A percentile compares a stretch with the other conserved stretches of the same genome.
Conservation (phyloP, 1,140 invertebrate species). For the Drosophila sp. region DNA sequence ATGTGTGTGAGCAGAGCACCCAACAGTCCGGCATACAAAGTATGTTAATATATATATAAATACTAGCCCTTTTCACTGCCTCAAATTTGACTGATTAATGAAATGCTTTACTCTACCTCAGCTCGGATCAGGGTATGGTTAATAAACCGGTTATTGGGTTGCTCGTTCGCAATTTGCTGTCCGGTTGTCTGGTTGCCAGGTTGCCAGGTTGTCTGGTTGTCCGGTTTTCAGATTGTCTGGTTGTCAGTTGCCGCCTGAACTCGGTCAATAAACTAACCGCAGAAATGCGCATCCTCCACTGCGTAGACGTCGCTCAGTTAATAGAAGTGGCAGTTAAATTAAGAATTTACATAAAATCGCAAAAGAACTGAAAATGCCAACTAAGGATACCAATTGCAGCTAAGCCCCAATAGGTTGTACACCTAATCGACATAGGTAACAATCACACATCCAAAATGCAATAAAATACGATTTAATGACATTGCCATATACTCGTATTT, state of each 20-base stretch:
- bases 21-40: neutral
- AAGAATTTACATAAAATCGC: conserved; percentile 36
- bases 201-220: conserved; percentile 25
- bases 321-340: conserved; percentile 34
- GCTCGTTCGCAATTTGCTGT: neutral
- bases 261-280: conserved; percentile 76
- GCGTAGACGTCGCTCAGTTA: conserved; percentile 2
- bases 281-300: conserved; percentile 55
- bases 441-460: too few relatives aligned
- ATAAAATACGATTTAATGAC: too few relatives aligned
- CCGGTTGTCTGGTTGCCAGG: neutral
- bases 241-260: conserved; percentile 38
- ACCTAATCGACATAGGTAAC: too few relatives aligned
- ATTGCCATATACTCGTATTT: too few relatives aligned
- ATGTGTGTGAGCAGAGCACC: neutral
- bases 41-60: neutral
- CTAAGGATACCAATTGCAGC: neutral
- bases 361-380: conserved; percentile 1
- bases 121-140: conserved; percentile 4
- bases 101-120: conserved; percentile 19
- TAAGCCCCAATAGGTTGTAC: neutral
- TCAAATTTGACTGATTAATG: conserved; percentile 48
- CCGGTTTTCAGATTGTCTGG: neutral
- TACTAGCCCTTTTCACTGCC: conserved; percentile 10
- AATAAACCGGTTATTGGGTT: conserved; percentile 10